phyloP scores from a whole-genome alignment of 2,113 vertebrate species.

The Alligator sinensis region DNA sequence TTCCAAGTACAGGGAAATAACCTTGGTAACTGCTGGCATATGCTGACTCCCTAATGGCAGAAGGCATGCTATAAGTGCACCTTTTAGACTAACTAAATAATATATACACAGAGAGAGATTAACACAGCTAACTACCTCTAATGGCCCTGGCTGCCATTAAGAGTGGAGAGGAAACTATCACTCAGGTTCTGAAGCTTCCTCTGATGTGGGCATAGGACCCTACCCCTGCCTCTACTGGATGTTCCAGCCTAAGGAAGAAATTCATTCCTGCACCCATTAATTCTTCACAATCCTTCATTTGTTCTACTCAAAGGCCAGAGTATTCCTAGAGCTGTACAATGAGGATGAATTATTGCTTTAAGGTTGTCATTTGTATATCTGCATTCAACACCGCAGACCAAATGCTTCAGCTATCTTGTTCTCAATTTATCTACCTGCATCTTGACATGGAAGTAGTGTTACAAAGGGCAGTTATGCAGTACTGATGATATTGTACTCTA shows the following conservation, averaged over 20 bases:
- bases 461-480: not conserved
- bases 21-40: conserved; percentile 49
- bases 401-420: not conserved
- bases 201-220: not conserved
- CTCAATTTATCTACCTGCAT: not conserved
- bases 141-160: not conserved
- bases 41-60: conserved; percentile 18
- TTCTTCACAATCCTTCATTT: not conserved
- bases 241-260: not conserved
- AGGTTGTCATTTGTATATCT: not conserved
- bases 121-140: not conserved
- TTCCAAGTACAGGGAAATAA: conserved; percentile 47
- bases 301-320: not conserved
- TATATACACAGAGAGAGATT: conserved; percentile 6
- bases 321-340: not conserved
- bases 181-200: not conserved
- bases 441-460: not conserved
- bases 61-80: too few relatives aligned
- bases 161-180: not conserved
- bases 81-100: not conserved
- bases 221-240: not conserved
- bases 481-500: not conserved
- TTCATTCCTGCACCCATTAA: not conserved
- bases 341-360: not conserved
- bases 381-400: not conserved